These are phyloP conservation scores for Plestiodon gilberti DNA, from an alignment of 2,113 vertebrate species.

Conservation along the genomic window DNA sequence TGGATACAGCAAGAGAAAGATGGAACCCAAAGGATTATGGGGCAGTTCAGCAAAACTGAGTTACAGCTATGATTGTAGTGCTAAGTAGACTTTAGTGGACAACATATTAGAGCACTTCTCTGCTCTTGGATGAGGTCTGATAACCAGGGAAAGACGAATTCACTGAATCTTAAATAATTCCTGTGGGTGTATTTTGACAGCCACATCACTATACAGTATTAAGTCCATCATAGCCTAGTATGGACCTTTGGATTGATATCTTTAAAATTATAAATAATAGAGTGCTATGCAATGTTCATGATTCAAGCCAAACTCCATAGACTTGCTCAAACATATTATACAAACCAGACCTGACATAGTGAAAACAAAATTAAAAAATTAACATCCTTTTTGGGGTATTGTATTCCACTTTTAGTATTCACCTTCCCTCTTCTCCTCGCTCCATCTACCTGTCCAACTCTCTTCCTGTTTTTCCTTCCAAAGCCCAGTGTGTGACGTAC, in stretches of 20 bases:
- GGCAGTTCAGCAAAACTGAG: background rate
- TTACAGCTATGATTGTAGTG: too few relatives aligned
- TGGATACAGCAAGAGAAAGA: background rate
- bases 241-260: background rate
- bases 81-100: too few relatives aligned
- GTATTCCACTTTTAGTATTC: background rate
- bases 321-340: background rate
- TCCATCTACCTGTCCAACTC: background rate
- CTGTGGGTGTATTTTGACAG: background rate
- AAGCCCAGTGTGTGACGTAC: background rate
- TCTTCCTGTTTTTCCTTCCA: background rate
- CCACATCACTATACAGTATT: background rate
- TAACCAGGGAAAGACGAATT: background rate
- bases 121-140: background rate
- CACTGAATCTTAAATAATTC: background rate
- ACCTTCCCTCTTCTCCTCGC: background rate
- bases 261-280: background rate
- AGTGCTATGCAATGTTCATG: background rate
- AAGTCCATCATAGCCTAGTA: background rate
- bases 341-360: background rate
- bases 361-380: background rate
- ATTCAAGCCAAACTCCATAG: background rate
- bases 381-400: background rate
- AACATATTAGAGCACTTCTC: background rate
- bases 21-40: background rate